Base-by-base conservation (phyloP, 1,140 invertebrate species). In the Panagrolaimus sp. region DNA sequence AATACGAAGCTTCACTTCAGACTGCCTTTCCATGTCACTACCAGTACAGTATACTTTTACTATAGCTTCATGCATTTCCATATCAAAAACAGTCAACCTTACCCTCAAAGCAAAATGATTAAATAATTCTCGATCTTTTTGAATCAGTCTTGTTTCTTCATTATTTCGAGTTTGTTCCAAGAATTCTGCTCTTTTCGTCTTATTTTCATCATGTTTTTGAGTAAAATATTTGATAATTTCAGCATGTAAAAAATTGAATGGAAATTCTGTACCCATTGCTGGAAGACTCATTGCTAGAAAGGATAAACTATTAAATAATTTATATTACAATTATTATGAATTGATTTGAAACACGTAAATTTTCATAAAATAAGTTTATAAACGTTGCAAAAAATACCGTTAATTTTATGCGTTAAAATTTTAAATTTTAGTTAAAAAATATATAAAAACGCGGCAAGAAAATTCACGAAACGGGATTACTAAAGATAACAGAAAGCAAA, bases 171-270 rank as follows among this genome's bases (percentile, higher is more conserved):
- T 62, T 69, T 43, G 63, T 52, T 66, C 69, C 17, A 43, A 10
- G 21, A 47, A 66, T 48, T 70, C 63, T 58, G 58, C 43, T 43
- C 73, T 32, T 55, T 68, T 68, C 17, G 63, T 69, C 24, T 70
- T 67, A 21, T 69, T 32, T 24, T 68, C 58, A 45, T 71, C 62
- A 26, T 82, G 80, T 26, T 67, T 64, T 44, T 82, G 73, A 43
- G 74, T 63, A 14, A 77, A 72, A 58, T 83, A 80, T 46, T 70
- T 68, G 15, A 81, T 78, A 17, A 83, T 79, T 71, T 81, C 78
- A 28, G 75, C 67, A 58, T 83, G 81, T 0, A 81, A 58, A 47
- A 77, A 72, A 66, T 76, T 70, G 38, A 83, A 76, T 1, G 79
- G 79, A 46, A 83, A 83, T 15, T 78, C 73, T 0, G 73, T 62